phyloP scores from a whole-genome alignment of 2,888 invertebrate genomes.

The Pyrrhosoma nymphula region DNA sequence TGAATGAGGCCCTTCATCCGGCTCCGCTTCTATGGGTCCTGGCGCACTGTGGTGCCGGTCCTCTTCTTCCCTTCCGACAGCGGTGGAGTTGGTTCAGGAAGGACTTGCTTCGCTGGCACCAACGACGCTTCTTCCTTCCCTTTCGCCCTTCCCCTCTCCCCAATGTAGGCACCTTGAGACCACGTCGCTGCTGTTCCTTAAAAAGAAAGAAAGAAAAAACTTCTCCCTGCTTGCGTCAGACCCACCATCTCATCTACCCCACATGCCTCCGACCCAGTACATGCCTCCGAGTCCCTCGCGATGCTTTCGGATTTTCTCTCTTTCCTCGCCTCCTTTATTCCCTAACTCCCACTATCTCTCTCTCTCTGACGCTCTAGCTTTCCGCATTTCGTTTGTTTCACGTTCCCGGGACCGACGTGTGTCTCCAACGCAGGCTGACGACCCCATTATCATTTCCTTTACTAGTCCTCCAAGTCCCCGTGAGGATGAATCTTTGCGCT shows the following conservation, averaged over 20 bases:
- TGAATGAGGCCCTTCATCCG: background rate
- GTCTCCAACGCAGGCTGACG: background rate
- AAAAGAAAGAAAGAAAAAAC: background rate
- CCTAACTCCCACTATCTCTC: background rate
- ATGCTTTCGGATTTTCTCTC: background rate
- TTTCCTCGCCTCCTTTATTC: background rate
- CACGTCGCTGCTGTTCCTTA: background rate
- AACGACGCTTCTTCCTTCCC: background rate
- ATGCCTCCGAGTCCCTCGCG: background rate
- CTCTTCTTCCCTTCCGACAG: background rate
- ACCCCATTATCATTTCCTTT: conserved; percentile 3
- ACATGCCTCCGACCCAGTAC: too few relatives aligned
- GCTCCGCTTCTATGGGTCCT: background rate
- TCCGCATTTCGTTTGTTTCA: conserved; percentile 1
- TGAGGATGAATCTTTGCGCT: background rate
- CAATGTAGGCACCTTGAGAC: background rate
- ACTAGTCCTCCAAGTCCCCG: background rate
- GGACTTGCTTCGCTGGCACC: background rate
- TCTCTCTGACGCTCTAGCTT: background rate
- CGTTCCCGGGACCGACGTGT: background rate
- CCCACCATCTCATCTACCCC: background rate
- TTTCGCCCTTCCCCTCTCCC: background rate
- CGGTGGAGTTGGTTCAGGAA: background rate
- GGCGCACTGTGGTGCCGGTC: background rate
- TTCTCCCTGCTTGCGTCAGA: background rate